A percentile compares a stretch with the other conserved stretches of the same genome.
phyloP scores from a whole-genome alignment of 2,888 invertebrate genomes.

The Drosophila kokeensis region DNA sequence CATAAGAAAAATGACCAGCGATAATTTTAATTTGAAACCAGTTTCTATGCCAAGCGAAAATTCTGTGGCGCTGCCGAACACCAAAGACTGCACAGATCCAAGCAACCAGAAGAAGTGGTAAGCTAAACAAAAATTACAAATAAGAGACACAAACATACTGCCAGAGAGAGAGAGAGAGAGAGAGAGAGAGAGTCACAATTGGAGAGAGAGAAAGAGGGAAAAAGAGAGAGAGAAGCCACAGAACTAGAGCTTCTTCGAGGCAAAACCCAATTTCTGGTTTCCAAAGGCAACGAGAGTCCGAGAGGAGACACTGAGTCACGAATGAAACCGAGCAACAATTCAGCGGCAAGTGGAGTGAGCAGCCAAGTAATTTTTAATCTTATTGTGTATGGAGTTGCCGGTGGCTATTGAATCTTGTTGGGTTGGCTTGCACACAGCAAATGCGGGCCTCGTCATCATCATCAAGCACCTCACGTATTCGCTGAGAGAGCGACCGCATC shows the following conservation, averaged over 20 bases:
- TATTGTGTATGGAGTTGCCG: slow-evolving; percentile 70
- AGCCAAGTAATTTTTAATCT: slow-evolving; percentile 57
- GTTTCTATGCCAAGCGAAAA: slow-evolving; percentile 82
- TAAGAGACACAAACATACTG: slow-evolving; percentile 42
- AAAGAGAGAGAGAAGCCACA: slow-evolving; percentile 13
- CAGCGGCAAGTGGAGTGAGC: slow-evolving; percentile 57
- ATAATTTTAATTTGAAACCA: slow-evolving; percentile 84
- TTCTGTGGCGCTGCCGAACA: slow-evolving; percentile 61
- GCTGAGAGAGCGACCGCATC: slow-evolving; percentile 23
- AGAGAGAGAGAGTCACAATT: neutral
- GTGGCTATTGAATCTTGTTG: slow-evolving; percentile 79
- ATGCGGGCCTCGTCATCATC: slow-evolving; percentile 23
- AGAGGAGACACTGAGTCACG: slow-evolving; percentile 58
- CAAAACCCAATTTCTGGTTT: slow-evolving; percentile 67
- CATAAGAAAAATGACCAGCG: slow-evolving; percentile 83
- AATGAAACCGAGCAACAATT: slow-evolving; percentile 48
- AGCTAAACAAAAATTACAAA: slow-evolving; percentile 63
- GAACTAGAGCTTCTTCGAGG: slow-evolving; percentile 48
- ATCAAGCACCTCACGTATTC: slow-evolving; percentile 26
- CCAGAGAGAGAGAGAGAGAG: slow-evolving; percentile 21
- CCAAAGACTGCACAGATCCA: slow-evolving; percentile 46
- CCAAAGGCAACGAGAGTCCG: slow-evolving; percentile 29
- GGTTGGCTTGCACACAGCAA: slow-evolving; percentile 50
- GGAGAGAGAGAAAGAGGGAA: slow-evolving; percentile 19
- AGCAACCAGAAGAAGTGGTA: slow-evolving; percentile 51